These are phyloP conservation scores for Hofmannophila pseudospretella DNA, from an alignment of 2,888 invertebrate species.

Conservation along the genomic window DNA sequence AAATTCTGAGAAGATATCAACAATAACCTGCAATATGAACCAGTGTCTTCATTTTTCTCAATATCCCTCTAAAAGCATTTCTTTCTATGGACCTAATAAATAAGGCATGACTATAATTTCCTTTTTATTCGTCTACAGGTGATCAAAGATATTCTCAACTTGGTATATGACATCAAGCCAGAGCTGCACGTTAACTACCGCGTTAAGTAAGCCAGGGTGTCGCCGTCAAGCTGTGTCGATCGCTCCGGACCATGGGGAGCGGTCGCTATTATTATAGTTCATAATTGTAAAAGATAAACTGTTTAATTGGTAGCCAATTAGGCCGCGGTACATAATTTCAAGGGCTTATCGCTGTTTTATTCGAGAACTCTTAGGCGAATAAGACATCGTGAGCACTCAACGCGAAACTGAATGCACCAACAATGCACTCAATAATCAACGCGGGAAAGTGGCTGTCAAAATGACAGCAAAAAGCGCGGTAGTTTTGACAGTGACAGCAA, in stretches of 20 bases:
- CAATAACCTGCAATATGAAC: too few species aligned
- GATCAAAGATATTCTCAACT: conserved; percentile 86
- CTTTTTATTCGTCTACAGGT: too few species aligned
- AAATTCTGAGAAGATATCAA: too few species aligned
- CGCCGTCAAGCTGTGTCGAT: conserved; percentile 4
- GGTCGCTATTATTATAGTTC: conserved; percentile 12
- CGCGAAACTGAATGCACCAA: too few species aligned
- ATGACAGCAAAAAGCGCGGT: conserved; percentile 16
- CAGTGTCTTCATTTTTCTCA: too few species aligned
- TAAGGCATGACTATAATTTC: too few species aligned
- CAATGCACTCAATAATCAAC: too few species aligned
- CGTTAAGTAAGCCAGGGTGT: conserved; percentile 34
- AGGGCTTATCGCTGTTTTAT: too few species aligned
- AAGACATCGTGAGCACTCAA: too few species aligned
- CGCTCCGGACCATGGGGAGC: background rate
- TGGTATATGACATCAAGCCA: conserved; percentile 95
- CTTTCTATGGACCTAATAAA: too few species aligned
- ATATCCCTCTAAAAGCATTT: too few species aligned
- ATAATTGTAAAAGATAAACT: conserved; percentile 12
- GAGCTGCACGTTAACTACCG: conserved; percentile 94
- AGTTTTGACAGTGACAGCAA: conserved; percentile 2
- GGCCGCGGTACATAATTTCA: conserved; percentile 14
- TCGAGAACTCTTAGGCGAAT: too few species aligned
- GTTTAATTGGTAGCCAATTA: conserved; percentile 35
- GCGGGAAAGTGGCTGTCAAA: conserved; percentile 13